Conservation (phyloP, 2,797 vertebrate genomes). For the Huso huso region DNA sequence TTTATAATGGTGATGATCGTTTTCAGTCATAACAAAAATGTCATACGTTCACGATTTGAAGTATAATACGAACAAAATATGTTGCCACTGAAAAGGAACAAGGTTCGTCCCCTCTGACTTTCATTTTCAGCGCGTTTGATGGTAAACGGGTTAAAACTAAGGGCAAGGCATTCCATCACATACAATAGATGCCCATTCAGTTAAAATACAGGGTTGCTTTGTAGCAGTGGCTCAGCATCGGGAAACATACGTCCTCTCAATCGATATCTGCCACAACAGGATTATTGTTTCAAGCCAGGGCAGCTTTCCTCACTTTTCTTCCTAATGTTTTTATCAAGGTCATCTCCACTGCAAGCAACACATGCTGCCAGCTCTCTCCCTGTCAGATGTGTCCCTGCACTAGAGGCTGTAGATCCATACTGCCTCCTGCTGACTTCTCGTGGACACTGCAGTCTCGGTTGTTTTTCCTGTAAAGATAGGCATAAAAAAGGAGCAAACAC, state of each 20-base stretch:
- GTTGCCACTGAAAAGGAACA: too few relatives aligned
- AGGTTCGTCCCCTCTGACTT: too few relatives aligned
- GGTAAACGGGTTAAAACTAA: too few relatives aligned
- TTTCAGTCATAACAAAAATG: too few relatives aligned
- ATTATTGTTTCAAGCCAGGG: neutral
- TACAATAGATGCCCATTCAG: too few relatives aligned
- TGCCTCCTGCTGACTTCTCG: neutral
- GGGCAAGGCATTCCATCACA: too few relatives aligned
- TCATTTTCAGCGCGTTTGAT: too few relatives aligned
- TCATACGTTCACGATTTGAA: too few relatives aligned
- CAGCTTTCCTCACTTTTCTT: neutral
- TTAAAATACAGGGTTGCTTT: neutral
- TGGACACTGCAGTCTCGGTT: neutral
- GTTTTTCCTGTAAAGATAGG: neutral
- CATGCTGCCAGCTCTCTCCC: neutral
- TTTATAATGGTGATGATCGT: too few relatives aligned
- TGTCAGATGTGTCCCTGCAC: neutral
- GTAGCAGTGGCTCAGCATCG: neutral
- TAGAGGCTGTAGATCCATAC: neutral
- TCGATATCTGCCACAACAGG: neutral
- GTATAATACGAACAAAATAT: too few relatives aligned
- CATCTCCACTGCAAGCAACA: neutral
- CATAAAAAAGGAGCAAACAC: too few relatives aligned
- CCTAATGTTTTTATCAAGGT: constrained; percentile 1
- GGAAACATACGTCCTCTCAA: neutral